Conservation (phyloP, 2,888 invertebrate species). For the Microctonus aethiopoides region DNA sequence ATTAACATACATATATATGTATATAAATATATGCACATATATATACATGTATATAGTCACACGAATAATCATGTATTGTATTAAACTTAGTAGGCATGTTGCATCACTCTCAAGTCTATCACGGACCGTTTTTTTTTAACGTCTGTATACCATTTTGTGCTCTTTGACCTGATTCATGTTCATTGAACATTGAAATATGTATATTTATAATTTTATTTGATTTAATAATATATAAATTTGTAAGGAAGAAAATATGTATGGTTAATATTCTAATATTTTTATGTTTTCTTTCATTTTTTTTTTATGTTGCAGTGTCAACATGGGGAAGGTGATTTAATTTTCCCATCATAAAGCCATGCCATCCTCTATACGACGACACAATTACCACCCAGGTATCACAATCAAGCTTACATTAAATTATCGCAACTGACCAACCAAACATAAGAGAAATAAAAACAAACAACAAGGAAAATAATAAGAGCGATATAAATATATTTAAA, state of each 20-base stretch:
- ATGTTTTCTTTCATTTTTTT: background rate
- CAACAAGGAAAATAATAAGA: conserved; percentile 26
- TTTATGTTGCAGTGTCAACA: conserved; percentile 61
- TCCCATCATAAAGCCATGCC: conserved; percentile 66
- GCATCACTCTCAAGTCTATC: conserved; percentile 18
- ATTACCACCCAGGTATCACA: conserved; percentile 53
- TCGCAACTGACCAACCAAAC: conserved; percentile 38
- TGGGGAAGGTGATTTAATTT: conserved; percentile 65
- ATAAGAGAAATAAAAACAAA: background rate
- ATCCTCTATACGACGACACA: conserved; percentile 62
- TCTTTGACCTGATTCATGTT: conserved; percentile 14
- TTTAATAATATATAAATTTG: background rate
- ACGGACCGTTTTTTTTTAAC: conserved; percentile 1
- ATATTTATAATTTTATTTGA: conserved; percentile 16
- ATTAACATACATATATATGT: background rate
- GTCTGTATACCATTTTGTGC: background rate
- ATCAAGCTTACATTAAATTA: conserved; percentile 41
- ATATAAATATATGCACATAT: background rate
- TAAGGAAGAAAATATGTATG: background rate
- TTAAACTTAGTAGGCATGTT: conserved; percentile 21
- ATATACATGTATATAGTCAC: background rate
- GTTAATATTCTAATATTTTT: background rate
- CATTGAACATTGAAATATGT: background rate
- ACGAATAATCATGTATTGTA: conserved; percentile 6
- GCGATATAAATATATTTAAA: background rate